Evolutionary conservation across 35 echinoderm and acorn worm species (phyloP), one percentile per base, ranked within the genome.

Genomic region (Apostichopus japonicus): DNA sequence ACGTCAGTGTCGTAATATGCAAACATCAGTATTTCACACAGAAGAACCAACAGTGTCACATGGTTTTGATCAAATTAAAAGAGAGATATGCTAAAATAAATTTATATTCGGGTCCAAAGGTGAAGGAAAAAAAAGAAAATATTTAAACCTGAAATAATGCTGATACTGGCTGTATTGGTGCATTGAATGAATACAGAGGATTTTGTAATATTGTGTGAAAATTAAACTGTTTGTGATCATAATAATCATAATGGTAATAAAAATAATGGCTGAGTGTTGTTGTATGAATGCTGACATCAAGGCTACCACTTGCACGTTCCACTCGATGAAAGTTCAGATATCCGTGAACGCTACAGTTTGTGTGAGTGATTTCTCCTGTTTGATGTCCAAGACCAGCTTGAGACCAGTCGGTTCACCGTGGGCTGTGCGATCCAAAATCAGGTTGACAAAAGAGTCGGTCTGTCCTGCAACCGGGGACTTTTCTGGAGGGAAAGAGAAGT

Each of bases 381-480:
- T 71, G 19, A 14, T 65, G 24, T 89, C 86, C 86, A 89, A 25
- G 16, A 89, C 67, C 33, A 89, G 86, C 67, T 89, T 73, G 61
- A 89, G 86, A 14, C 90, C 90, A 56, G 77, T 91, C 33, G 95
- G 83, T 70, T 86, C 62, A 25, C 93, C 97, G 73, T 92, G 84
- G 6, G 97, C 97, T 4, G 97, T 96, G 54, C 92, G 94, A 75
- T 98, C 97, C 87, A 98, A 87, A 33, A 98, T 95, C 52, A 87
- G 22, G 81, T 96, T 98, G 15, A 98, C 97, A 93, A 93, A 98
- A 59, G 96, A 95, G 22, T 94, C 75, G 6, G 97, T 98, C 79
- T 98, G 95, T 14, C 92, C 93, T 11, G 95, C 95, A 53, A 98
- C 95, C 79, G 62, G 86, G 53, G 23, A 61, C 56, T 90, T 84